phyloP scores from a whole-genome alignment of 2,888 invertebrate genomes.

The Limenitis arthemis region DNA sequence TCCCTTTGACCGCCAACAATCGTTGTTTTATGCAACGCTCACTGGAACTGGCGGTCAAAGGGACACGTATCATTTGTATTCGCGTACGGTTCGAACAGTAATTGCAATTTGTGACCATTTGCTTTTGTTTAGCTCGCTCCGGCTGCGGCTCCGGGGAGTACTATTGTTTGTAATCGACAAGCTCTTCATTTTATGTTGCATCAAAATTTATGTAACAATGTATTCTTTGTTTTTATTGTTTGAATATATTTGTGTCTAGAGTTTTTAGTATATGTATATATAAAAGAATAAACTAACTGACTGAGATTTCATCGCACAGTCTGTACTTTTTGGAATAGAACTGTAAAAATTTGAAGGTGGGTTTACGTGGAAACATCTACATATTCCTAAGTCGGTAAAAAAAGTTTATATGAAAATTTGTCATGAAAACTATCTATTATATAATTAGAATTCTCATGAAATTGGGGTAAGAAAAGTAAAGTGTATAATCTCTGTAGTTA shows the following conservation, averaged over 20 bases:
- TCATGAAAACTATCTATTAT: too few species aligned
- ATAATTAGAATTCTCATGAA: background rate
- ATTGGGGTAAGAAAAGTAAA: too few species aligned
- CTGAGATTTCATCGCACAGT: too few species aligned
- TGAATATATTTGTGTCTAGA: background rate
- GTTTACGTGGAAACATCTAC: too few species aligned
- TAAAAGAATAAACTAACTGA: too few species aligned
- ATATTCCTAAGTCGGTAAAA: too few species aligned
- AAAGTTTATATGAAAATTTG: too few species aligned
- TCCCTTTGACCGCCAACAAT: constrained; percentile 25
- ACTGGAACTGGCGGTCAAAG: too few species aligned
- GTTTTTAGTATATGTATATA: too few species aligned
- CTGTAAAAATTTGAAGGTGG: too few species aligned
- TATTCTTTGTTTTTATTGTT: background rate
- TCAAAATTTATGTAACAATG: background rate
- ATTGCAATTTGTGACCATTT: constrained; percentile 23
- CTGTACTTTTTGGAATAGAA: too few species aligned
- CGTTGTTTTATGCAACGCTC: constrained; percentile 27
- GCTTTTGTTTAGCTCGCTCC: constrained; percentile 18
- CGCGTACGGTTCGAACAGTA: constrained; percentile 17
- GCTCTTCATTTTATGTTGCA: constrained; percentile 5
- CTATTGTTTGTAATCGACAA: constrained; percentile 20
- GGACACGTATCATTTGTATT: constrained; percentile 27
- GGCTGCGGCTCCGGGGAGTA: constrained; percentile 12
- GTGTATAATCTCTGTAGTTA: too few species aligned